A percentile compares a stretch with the other conserved stretches of the same genome.
phyloP scores from a whole-genome alignment of 2,113 vertebrate species.

The Tursiops truncatus region DNA sequence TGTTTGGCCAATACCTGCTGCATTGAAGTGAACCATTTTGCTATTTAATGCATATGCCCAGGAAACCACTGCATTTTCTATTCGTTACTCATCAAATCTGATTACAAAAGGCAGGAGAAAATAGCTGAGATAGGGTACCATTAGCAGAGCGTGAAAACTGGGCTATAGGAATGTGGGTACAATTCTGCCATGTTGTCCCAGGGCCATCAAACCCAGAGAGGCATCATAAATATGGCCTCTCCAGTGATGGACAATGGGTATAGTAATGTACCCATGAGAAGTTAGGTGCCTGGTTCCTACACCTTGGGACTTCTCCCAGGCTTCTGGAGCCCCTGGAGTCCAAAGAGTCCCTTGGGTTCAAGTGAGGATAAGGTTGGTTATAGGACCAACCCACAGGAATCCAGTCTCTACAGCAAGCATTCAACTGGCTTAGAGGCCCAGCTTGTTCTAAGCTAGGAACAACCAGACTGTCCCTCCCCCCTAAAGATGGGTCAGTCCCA shows the following conservation, averaged over 20 bases:
- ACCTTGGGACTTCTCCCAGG: background rate
- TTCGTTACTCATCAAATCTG: background rate
- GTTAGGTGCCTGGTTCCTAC: background rate
- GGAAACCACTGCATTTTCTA: background rate
- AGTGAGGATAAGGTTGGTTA: background rate
- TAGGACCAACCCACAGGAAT: background rate
- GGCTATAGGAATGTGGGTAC: background rate
- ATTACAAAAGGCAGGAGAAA: slow-evolving; percentile 18
- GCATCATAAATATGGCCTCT: background rate
- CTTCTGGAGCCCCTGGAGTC: background rate
- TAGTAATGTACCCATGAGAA: background rate
- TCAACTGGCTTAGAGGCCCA: background rate
- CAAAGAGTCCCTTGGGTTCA: background rate
- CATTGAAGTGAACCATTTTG: background rate
- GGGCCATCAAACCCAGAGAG: background rate
- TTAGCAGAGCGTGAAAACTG: background rate
- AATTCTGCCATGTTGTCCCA: background rate
- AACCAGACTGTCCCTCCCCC: background rate
- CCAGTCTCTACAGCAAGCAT: background rate
- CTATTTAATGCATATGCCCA: background rate
- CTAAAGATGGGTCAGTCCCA: background rate
- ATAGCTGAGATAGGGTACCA: background rate
- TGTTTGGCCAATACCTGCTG: background rate
- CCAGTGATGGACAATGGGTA: background rate
- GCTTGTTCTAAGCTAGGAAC: background rate